These are phyloP conservation scores for Drosophila ficusphila DNA, from an alignment of 1,140 invertebrate species.

Conservation along the genomic window DNA sequence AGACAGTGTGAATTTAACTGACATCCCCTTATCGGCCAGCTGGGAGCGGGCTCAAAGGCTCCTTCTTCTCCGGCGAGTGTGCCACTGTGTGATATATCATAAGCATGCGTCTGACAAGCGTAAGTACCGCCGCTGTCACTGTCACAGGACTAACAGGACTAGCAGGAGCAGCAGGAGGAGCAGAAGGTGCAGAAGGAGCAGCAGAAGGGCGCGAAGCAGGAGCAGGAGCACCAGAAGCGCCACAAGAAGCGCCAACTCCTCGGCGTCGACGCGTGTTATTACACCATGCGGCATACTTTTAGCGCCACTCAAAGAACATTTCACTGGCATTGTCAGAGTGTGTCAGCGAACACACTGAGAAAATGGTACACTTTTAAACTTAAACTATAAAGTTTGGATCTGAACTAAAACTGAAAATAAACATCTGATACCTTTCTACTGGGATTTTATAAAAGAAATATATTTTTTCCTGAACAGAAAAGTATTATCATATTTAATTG, in stretches of 20 bases:
- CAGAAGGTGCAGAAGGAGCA: background rate
- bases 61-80: conserved; percentile 18
- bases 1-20: conserved; percentile 55
- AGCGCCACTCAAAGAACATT: conserved; percentile 76
- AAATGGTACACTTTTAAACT: too few species aligned
- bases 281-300: conserved; percentile 79
- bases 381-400: too few species aligned
- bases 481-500: too few species aligned
- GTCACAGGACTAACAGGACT: conserved; percentile 52
- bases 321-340: conserved; percentile 38
- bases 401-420: too few species aligned
- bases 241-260: conserved; percentile 33
- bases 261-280: conserved; percentile 67
- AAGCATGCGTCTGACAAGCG: conserved; percentile 78
- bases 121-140: conserved; percentile 78
- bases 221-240: background rate
- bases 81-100: conserved; percentile 66
- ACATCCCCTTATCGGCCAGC: conserved; percentile 55
- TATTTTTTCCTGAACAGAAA: too few species aligned
- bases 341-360: conserved; percentile 2
- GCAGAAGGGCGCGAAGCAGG: too few species aligned
- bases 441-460: too few species aligned
- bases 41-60: conserved; percentile 25
- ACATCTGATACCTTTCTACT: too few species aligned
- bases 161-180: background rate